These are phyloP conservation scores for Bugulina stolonifera DNA, from an alignment of 2,888 invertebrate genomes.

Conservation along the genomic window DNA sequence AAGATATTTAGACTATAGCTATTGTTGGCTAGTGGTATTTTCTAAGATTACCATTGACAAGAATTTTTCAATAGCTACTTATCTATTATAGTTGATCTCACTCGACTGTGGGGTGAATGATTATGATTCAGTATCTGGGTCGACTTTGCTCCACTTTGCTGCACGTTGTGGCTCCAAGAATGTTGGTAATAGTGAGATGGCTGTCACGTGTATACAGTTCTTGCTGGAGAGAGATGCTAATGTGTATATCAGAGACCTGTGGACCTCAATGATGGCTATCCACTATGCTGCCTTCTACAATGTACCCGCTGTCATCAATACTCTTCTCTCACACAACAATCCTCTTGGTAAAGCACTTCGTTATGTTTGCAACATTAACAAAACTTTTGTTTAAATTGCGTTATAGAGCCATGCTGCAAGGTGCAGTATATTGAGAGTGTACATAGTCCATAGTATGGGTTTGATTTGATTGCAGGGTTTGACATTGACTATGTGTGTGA, in stretches of 20 bases:
- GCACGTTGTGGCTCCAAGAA: constrained; percentile 56
- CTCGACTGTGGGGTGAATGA: constrained; percentile 56
- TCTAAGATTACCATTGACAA: too few relatives aligned
- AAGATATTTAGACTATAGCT: too few relatives aligned
- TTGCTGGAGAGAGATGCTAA: constrained; percentile 52
- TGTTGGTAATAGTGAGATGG: constrained; percentile 49
- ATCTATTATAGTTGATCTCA: constrained; percentile 49
- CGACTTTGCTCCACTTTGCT: constrained; percentile 57
- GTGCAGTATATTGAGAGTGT: too few relatives aligned
- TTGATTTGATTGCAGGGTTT: constrained; percentile 34
- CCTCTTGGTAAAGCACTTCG: constrained; percentile 37
- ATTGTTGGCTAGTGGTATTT: too few relatives aligned
- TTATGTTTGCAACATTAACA: not conserved
- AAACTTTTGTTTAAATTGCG: too few relatives aligned
- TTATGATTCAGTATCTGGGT: constrained; percentile 56
- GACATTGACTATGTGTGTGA: constrained; percentile 55
- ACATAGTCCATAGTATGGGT: too few relatives aligned
- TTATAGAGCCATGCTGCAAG: too few relatives aligned
- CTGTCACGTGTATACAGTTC: constrained; percentile 40
- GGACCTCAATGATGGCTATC: constrained; percentile 57
- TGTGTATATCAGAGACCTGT: constrained; percentile 54
- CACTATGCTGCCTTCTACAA: constrained; percentile 58
- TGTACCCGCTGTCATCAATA: constrained; percentile 52
- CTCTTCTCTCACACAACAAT: constrained; percentile 48
- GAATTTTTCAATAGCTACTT: too few relatives aligned